Evolutionary conservation across 2,113 vertebrate genomes (phyloP).

Genomic region (Mustela lutreola): DNA sequence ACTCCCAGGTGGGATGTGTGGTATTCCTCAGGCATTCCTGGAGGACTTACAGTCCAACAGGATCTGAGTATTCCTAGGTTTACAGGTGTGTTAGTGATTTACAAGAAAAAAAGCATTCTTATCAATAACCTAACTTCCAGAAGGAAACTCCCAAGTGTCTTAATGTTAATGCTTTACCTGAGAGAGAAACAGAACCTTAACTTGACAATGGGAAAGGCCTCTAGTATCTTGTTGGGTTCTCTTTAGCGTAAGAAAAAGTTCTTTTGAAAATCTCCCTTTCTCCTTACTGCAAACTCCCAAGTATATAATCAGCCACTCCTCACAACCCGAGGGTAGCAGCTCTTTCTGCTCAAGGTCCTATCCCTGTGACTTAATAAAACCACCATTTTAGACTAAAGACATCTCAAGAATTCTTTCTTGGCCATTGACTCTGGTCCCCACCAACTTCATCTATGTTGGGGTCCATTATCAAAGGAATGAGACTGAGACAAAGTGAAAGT

Average conservation of each 20-base stretch:
- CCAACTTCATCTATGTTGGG: not conserved
- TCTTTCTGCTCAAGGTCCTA: not conserved
- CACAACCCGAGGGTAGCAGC: not conserved
- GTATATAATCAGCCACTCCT: not conserved
- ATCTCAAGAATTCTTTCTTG: not conserved
- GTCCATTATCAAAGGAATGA: too few species aligned
- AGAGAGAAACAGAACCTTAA: not conserved
- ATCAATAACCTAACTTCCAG: not conserved
- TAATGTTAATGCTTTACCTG: not conserved
- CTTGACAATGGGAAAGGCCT: not conserved
- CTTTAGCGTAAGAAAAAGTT: not conserved
- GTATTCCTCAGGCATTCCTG: not conserved
- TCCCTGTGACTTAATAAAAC: not conserved
- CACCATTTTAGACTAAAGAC: not conserved
- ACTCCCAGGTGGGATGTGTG: not conserved
- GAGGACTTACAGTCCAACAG: not conserved
- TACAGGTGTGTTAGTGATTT: not conserved
- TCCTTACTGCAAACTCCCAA: not conserved
- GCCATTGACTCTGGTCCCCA: not conserved
- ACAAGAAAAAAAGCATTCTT: not conserved
- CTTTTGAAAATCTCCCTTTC: not conserved
- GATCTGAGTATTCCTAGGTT: not conserved
- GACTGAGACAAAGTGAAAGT: too few species aligned
- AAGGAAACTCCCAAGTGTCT: not conserved
- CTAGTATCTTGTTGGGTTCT: not conserved